phyloP scores from a whole-genome alignment of 2,113 vertebrate genomes.

The Aythya baeri region DNA sequence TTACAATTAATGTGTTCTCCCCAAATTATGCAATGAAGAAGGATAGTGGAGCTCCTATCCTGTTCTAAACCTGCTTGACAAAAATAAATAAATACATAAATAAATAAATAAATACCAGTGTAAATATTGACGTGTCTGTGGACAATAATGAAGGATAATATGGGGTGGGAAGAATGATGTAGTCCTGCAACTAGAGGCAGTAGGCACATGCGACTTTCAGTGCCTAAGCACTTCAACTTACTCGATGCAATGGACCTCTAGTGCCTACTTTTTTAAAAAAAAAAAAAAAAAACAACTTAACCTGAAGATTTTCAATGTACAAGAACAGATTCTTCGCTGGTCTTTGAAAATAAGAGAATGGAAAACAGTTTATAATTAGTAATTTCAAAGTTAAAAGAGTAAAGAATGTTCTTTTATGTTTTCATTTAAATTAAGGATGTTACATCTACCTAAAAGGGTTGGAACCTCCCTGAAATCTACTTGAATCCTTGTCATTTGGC shows the following conservation, averaged over 20 bases:
- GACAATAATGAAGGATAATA: background rate
- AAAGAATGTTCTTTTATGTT: slow-evolving; percentile 13
- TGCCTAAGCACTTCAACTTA: background rate
- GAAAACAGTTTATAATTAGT: background rate
- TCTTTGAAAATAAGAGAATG: slow-evolving; percentile 1
- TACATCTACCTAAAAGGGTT: slow-evolving; percentile 20
- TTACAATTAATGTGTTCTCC: background rate
- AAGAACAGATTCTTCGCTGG: background rate
- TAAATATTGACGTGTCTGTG: background rate
- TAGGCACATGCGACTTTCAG: background rate
- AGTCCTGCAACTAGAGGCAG: background rate
- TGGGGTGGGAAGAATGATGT: fast-evolving
- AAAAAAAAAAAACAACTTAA: background rate
- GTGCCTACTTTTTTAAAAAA: background rate
- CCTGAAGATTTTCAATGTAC: background rate
- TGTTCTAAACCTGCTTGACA: background rate
- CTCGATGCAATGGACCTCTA: background rate
- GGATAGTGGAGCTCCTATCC: background rate
- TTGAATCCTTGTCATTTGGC: slow-evolving; percentile 47
- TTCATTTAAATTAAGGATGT: background rate
- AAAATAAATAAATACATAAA: background rate
- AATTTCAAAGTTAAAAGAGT: slow-evolving; percentile 7
- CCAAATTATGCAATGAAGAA: background rate
- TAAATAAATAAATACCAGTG: background rate
- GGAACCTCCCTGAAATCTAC: slow-evolving; percentile 14